Conservation (phyloP, 1,140 invertebrate genomes). For the Drosophila rufa region DNA sequence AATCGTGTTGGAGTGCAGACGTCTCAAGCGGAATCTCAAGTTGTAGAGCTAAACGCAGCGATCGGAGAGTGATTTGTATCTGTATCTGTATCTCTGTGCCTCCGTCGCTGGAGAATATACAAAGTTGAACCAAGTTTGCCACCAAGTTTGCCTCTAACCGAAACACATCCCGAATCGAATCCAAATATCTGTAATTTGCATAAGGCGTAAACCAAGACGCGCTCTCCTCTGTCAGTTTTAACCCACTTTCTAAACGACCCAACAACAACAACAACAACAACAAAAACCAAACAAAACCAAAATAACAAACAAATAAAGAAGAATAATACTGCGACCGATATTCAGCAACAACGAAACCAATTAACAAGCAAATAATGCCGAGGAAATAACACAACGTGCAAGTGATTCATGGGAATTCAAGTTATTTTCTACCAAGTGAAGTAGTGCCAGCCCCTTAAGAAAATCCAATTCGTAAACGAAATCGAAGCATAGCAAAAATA, state of each 20-base stretch:
- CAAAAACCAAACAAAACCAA: conserved; percentile 35
- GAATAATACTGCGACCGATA: conserved; percentile 57
- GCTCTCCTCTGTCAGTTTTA: conserved; percentile 51
- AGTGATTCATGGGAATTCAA: conserved; percentile 63
- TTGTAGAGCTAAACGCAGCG: conserved; percentile 58
- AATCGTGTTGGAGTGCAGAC: conserved; percentile 78
- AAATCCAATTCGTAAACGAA: conserved; percentile 39
- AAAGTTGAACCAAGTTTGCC: conserved; percentile 76
- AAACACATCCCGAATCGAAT: conserved; percentile 70
- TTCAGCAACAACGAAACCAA: conserved; percentile 67
- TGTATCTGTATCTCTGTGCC: conserved; percentile 4
- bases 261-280: neutral
- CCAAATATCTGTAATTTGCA: conserved; percentile 57
- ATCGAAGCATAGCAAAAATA: conserved; percentile 23
- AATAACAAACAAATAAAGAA: conserved; percentile 32
- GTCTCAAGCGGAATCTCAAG: conserved; percentile 40
- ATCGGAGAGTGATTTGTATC: conserved; percentile 43
- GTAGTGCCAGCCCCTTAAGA: conserved; percentile 8
- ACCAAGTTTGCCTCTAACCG: conserved; percentile 65
- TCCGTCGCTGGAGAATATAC: conserved; percentile 52
- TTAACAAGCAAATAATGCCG: conserved; percentile 73
- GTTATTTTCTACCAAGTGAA: conserved; percentile 51
- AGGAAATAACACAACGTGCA: conserved; percentile 59
- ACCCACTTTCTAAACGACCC: conserved; percentile 79
- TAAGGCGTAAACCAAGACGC: conserved; percentile 65